Conservation (phyloP, 2,888 invertebrate genomes). For the Mycogona germanica region DNA sequence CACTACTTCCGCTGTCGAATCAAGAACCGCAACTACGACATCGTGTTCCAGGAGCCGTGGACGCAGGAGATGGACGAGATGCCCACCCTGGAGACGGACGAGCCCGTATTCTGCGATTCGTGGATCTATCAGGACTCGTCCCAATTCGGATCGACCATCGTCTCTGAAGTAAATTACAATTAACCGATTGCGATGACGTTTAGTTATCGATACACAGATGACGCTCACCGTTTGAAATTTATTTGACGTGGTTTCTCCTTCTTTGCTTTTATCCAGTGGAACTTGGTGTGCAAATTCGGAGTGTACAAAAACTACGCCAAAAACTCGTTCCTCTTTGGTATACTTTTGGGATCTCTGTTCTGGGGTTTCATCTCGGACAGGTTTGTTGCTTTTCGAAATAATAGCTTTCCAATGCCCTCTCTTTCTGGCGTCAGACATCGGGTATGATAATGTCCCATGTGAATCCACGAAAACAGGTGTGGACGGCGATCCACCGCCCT, state of each 20-base stretch:
- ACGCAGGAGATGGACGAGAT: neutral
- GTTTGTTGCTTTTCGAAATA: neutral
- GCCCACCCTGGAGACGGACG: no score
- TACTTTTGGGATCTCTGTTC: constrained; percentile 3
- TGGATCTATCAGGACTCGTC: neutral
- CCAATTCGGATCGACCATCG: neutral
- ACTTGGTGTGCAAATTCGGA: neutral
- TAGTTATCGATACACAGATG: no score
- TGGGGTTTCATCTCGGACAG: constrained; percentile 10
- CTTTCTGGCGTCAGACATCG: no score
- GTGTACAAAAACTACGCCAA: neutral
- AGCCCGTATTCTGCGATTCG: neutral
- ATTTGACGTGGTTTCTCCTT: no score
- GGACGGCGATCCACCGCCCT: constrained; percentile 1
- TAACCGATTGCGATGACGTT: neutral
- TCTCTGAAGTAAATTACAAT: neutral
- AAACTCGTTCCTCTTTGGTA: neutral
- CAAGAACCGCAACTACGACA: neutral
- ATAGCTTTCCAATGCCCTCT: no score
- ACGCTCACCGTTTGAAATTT: no score
- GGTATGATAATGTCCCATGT: no score
- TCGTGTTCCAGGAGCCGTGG: neutral
- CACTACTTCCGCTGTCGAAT: neutral
- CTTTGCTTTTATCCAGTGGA: constrained; percentile 7
- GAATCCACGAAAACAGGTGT: no score